Base-by-base conservation (phyloP, 2,113 vertebrate genomes). In the Pseudolaguvia tuberculata region DNA sequence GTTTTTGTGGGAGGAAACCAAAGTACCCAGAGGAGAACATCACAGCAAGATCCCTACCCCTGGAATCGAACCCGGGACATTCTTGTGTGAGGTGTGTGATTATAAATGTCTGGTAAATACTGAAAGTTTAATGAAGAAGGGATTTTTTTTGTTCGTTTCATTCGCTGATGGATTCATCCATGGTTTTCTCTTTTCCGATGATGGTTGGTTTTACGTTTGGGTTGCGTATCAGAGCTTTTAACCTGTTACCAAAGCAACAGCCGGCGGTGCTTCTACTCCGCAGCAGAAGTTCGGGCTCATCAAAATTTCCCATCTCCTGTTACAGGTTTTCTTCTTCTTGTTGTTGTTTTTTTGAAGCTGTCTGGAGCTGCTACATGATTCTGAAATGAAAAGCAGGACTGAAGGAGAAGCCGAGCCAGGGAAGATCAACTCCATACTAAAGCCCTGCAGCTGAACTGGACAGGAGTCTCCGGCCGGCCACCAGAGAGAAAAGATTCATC, bases 321-420 rank as follows among this genome's bases (percentile, higher is more conserved):
- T 92, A 89, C 86, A 69, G 14, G 3, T 29, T 35, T 13, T 27
- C 58, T 9, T 42, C 9, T 83, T 80, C 81, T 80, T 52, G 82
- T 81, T 88, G 83, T 80, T 82, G 78, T 59, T 84, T 82, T 88
- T 89, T 84, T 86, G 82, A 87, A 84, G 69, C 82, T 86, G 88
- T n/a, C 63, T 86, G 79, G 51, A 77, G 81, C 70, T 75, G 78
- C 85, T 56, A 21, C 18, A 45, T 10, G 56, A 72, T 17, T 25
- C 20, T 70, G 89, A 92, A 91, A 93, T 92, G 88, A 91, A 86
- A 75, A 82, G 58, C 86, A 89, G 83, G 62, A 86, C 82, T 78
- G 83, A 81, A 84, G 83, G 81, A 90, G 90, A 66, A 76, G 57
- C 68, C 53, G 35, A 47, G 58, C 68, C 42, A 23, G 58, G 25